These are phyloP conservation scores for Acinonyx jubatus DNA, from an alignment of 2,113 vertebrate genomes.

Conservation along the genomic window DNA sequence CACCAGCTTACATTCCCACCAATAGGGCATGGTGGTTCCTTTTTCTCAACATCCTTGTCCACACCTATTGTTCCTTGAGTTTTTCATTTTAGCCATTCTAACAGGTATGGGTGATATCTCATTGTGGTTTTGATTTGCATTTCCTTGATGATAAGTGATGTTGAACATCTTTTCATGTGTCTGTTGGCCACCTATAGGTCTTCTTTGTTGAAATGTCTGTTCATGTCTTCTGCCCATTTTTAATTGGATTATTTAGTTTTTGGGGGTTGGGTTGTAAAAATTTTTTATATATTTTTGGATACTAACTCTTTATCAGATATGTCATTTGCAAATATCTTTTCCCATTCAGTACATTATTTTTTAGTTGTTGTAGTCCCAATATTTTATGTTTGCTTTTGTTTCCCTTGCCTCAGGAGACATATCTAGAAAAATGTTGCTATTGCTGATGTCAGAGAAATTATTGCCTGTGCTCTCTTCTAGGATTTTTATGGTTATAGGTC, in stretches of 20 bases:
- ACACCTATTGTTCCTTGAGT: background rate
- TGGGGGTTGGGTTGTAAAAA: background rate
- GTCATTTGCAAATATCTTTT: background rate
- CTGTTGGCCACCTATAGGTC: too few species aligned
- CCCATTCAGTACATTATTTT: background rate
- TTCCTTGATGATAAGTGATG: background rate
- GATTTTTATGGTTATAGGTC: background rate
- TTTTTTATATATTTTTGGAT: background rate
- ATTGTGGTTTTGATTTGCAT: background rate
- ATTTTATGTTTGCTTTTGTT: background rate
- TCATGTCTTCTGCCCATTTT: background rate
- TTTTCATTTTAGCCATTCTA: background rate
- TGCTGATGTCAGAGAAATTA: background rate
- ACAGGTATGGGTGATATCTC: background rate
- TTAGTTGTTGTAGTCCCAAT: background rate
- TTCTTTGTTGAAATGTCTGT: too few species aligned
- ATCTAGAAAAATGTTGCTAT: too few species aligned
- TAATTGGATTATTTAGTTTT: background rate
- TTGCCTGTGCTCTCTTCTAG: background rate
- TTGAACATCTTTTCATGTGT: too few species aligned
- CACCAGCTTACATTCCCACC: background rate
- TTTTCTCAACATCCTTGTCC: background rate
- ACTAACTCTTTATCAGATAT: background rate
- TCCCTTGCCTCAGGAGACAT: too few species aligned
- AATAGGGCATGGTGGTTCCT: background rate